These are phyloP conservation scores for Vicugna pacos DNA, from an alignment of 2,113 vertebrate species.

Conservation along the genomic window DNA sequence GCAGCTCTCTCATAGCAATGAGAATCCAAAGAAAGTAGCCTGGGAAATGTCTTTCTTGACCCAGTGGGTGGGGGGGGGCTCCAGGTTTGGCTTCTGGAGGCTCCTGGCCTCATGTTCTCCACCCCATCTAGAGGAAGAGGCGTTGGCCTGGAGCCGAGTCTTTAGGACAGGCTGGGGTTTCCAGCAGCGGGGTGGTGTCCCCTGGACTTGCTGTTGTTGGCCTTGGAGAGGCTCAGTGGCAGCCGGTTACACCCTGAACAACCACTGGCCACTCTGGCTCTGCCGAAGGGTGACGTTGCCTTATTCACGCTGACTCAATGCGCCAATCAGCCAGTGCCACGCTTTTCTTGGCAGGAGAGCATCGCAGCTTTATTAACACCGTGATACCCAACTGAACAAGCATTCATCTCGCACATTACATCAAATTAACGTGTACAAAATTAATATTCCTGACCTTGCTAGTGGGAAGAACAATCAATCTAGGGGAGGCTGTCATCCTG, in stretches of 20 bases:
- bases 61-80: neutral
- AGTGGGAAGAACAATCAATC: conserved; percentile 81
- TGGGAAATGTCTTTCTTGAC: neutral
- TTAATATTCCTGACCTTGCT: conserved; percentile 87
- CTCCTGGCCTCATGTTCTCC: neutral
- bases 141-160: conserved; percentile 14
- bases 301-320: neutral
- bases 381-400: conserved; percentile 78
- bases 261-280: neutral
- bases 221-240: neutral
- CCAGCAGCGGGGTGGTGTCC: conserved; percentile 36
- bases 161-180: conserved; percentile 26
- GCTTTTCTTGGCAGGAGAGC: conserved; percentile 63
- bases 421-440: conserved; percentile 84
- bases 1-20: neutral
- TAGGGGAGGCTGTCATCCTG: conserved; percentile 41
- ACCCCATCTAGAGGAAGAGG: neutral
- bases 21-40: neutral
- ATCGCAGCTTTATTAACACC: conserved; percentile 77
- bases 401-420: conserved; percentile 82
- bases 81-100: neutral
- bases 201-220: neutral
- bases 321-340: neutral
- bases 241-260: rapidly evolving
- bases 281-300: neutral